These are phyloP conservation scores for Osmoderma eremita DNA, from an alignment of 2,888 invertebrate genomes.

Conservation along the genomic window DNA sequence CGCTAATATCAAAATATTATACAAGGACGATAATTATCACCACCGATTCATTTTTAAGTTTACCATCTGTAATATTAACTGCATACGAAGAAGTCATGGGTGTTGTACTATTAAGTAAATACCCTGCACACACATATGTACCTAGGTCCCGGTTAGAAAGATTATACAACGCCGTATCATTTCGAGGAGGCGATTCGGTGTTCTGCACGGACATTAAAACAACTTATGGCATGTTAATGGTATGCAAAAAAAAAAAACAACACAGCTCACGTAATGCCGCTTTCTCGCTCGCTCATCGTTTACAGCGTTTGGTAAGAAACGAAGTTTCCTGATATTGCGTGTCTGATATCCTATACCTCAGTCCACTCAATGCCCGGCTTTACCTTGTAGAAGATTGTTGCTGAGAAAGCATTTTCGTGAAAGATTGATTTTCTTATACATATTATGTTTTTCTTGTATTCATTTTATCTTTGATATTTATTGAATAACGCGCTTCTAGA, in stretches of 20 bases:
- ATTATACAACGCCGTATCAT: background rate
- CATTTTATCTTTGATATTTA: background rate
- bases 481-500: background rate
- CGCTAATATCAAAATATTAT: too few relatives aligned
- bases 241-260: constrained; percentile 53
- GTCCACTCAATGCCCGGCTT: constrained; percentile 30
- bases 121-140: too few relatives aligned
- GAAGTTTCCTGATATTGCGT: constrained; percentile 52
- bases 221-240: constrained; percentile 46
- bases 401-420: constrained; percentile 3
- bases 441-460: background rate
- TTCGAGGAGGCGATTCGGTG: background rate
- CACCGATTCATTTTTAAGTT: too few relatives aligned
- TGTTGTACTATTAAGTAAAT: too few relatives aligned
- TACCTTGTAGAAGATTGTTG: background rate
- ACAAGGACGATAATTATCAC: too few relatives aligned
- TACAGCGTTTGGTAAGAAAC: constrained; percentile 42
- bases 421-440: constrained; percentile 14
- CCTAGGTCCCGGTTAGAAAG: background rate
- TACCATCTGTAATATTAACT: too few relatives aligned
- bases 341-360: constrained; percentile 45
- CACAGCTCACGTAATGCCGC: constrained; percentile 51
- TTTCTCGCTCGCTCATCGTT: constrained; percentile 37
- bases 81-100: too few relatives aligned
- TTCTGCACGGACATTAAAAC: constrained; percentile 28